Evolutionary conservation across 2,797 vertebrate species (phyloP).

Genomic region (Zalophus californianus): DNA sequence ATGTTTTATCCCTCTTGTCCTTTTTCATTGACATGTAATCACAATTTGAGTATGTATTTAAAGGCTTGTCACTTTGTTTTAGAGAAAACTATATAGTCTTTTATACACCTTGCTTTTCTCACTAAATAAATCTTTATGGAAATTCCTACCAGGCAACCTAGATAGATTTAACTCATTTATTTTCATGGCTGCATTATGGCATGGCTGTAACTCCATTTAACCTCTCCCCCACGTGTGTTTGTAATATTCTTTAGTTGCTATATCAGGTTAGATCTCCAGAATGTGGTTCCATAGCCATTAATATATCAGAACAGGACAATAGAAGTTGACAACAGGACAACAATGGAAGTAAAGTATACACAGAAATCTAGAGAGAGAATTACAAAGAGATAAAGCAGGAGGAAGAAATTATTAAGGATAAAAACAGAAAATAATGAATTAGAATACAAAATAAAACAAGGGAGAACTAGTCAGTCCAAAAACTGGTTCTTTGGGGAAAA

Average conservation of each 20-base stretch:
- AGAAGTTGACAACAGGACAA: background rate
- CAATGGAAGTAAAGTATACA: background rate
- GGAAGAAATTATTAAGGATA: background rate
- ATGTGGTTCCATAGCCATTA: background rate
- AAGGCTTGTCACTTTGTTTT: background rate
- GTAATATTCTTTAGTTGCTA: background rate
- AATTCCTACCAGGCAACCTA: background rate
- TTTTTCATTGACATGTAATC: background rate
- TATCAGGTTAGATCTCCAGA: background rate
- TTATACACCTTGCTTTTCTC: background rate
- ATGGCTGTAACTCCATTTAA: background rate
- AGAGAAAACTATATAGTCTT: background rate
- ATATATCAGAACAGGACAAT: background rate
- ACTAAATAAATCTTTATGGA: background rate
- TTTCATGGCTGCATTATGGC: background rate
- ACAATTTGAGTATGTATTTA: conserved; percentile 2
- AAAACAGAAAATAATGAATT: background rate
- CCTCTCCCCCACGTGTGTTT: background rate
- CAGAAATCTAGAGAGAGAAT: background rate
- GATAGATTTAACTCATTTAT: background rate
- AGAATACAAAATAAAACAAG: background rate
- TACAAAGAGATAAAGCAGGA: background rate
- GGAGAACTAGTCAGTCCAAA: background rate
- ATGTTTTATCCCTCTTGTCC: background rate
- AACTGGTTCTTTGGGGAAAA: background rate